Evolutionary conservation across 2,113 vertebrate genomes (phyloP).

Genomic region (Cryptotis parvus): DNA sequence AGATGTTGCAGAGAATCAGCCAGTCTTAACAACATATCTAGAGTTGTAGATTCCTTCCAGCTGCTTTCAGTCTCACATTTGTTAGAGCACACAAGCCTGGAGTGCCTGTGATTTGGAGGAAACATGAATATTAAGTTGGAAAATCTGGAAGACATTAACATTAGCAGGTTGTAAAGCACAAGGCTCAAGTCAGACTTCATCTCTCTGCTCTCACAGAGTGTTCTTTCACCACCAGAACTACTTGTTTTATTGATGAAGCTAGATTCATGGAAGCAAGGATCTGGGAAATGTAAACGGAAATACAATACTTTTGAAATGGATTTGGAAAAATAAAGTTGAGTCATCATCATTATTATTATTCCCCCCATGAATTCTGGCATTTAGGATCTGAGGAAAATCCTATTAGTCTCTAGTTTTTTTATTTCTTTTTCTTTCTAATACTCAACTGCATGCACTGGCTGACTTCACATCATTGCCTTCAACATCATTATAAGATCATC

Average conservation of each 20-base stretch:
- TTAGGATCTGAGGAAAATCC: neutral
- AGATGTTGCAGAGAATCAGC: neutral
- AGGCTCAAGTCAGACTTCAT: neutral
- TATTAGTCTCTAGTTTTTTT: neutral
- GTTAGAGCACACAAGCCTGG: neutral
- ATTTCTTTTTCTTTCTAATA: neutral
- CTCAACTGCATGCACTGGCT: neutral
- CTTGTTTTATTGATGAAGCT: constrained; percentile 1
- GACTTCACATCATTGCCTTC: neutral
- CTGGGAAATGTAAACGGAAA: neutral
- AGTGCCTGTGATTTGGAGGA: neutral
- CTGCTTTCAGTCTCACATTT: neutral
- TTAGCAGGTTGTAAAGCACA: neutral
- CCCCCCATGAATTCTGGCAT: neutral
- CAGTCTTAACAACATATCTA: neutral
- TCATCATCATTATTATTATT: neutral
- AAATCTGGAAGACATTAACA: neutral
- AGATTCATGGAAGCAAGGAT: neutral
- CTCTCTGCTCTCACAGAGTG: neutral
- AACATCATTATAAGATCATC: neutral
- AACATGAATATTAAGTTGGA: neutral
- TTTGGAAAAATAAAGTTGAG: neutral
- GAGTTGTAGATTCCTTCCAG: neutral
- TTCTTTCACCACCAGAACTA: neutral
- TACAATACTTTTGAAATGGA: neutral